Conservation (phyloP, 1,140 invertebrate species). For the Drosophila athabasca region DNA sequence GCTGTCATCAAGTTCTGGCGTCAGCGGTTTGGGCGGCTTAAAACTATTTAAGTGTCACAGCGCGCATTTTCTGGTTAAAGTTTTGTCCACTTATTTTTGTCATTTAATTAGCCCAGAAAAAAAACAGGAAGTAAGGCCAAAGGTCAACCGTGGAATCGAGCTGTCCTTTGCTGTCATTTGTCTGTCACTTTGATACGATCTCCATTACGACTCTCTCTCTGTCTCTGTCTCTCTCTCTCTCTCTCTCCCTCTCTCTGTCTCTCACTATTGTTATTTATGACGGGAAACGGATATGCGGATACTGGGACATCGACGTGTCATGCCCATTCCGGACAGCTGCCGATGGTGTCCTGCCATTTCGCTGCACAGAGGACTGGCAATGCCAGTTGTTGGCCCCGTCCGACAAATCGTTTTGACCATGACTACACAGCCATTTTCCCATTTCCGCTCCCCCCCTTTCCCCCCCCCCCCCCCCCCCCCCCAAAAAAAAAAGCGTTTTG, state of each 20-base stretch:
- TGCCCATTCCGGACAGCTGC: slow-evolving; percentile 8
- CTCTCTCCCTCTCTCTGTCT: slow-evolving; percentile 1
- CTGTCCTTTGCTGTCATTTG: slow-evolving; percentile 25
- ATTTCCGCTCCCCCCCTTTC: not conserved
- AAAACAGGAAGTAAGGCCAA: not conserved
- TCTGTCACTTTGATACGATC: slow-evolving; percentile 43
- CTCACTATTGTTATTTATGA: slow-evolving; percentile 69
- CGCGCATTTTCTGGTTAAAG: slow-evolving; percentile 10
- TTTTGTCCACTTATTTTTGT: slow-evolving; percentile 8
- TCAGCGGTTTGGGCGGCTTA: slow-evolving; percentile 4
- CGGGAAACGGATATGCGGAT: slow-evolving; percentile 64
- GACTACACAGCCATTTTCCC: not conserved
- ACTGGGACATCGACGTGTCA: slow-evolving; percentile 61
- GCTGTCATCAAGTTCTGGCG: slow-evolving; percentile 46
- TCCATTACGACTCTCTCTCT: not conserved
- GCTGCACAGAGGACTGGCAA: slow-evolving; percentile 24
- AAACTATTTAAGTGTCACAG: slow-evolving; percentile 50
- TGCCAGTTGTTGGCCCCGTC: slow-evolving; percentile 43
- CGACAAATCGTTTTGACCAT: slow-evolving; percentile 63
- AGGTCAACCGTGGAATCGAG: slow-evolving; percentile 8
- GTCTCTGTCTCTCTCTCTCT: not conserved
- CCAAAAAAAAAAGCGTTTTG: not conserved
- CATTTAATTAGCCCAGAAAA: not conserved
- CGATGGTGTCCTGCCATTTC: slow-evolving; percentile 17
- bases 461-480: not conserved